These are phyloP conservation scores for Drosophila dives DNA, from an alignment of 2,888 invertebrate genomes.

Conservation along the genomic window DNA sequence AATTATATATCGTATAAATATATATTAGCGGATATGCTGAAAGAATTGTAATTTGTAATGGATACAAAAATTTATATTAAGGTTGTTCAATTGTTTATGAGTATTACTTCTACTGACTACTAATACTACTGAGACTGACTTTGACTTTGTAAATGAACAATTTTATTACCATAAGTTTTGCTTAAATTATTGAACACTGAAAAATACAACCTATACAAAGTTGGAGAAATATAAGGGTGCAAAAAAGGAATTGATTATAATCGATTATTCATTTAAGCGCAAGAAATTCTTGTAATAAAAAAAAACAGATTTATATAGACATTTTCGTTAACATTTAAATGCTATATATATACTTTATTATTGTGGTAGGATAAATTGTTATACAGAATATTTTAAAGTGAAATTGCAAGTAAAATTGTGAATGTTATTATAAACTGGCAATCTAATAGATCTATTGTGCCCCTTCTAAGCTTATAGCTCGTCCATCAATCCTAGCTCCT, in stretches of 20 bases:
- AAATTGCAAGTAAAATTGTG: background rate
- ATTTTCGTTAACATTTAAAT: slow-evolving; percentile 4
- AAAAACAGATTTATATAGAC: background rate
- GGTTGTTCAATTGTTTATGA: background rate
- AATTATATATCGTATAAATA: background rate
- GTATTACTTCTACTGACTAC: too few species aligned
- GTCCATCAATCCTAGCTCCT: too few species aligned
- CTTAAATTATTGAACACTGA: background rate
- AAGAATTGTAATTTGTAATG: slow-evolving; percentile 11
- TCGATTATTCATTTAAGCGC: background rate
- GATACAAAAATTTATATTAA: background rate
- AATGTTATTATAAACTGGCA: too few species aligned
- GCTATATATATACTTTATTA: slow-evolving; percentile 8
- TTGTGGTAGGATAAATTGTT: background rate
- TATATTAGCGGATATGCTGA: slow-evolving; percentile 64
- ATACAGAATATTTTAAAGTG: background rate
- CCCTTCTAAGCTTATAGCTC: too few species aligned
- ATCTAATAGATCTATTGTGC: too few species aligned
- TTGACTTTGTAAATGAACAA: background rate
- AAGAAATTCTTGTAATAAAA: background rate
- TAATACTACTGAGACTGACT: background rate
- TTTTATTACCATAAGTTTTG: background rate
- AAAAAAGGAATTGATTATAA: background rate
- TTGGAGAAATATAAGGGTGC: background rate
- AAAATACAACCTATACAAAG: background rate